phyloP scores from a whole-genome alignment of 1,140 invertebrate species.

The Lepidotrigona ventralis region DNA sequence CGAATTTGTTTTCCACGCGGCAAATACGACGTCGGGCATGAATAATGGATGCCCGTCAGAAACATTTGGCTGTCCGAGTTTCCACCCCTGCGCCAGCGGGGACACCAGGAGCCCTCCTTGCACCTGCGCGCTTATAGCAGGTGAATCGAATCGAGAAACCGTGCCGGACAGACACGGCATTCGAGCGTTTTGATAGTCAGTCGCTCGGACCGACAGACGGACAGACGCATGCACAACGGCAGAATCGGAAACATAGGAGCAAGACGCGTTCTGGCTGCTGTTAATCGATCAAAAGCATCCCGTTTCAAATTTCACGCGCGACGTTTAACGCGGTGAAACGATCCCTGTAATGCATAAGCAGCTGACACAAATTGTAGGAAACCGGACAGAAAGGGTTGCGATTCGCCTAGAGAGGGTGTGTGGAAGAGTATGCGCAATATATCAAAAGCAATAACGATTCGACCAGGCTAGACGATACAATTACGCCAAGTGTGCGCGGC shows the following conservation, averaged over 20 bases:
- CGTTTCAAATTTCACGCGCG: constrained; percentile 54
- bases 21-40: constrained; percentile 45
- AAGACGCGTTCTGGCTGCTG: background rate
- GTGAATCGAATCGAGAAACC: constrained; percentile 16
- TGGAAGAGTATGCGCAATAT: constrained; percentile 31
- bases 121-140: constrained; percentile 37
- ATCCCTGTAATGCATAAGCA: constrained; percentile 59
- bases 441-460: constrained; percentile 61
- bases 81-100: background rate
- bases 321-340: constrained; percentile 52
- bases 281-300: constrained; percentile 62
- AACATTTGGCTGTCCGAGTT: constrained; percentile 55
- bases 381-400: constrained; percentile 3
- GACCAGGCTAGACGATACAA: constrained; percentile 46
- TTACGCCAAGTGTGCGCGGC: constrained; percentile 47
- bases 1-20: constrained; percentile 59
- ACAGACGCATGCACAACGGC: background rate
- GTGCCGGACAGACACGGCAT: background rate
- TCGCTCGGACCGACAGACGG: constrained; percentile 33
- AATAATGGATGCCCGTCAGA: constrained; percentile 60
- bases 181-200: constrained; percentile 21
- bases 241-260: background rate
- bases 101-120: constrained; percentile 18
- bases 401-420: background rate
- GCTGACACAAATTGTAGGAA: constrained; percentile 38